A percentile compares a stretch with the other conserved stretches of the same genome.
These are phyloP conservation scores for Notamacropus eugenii DNA, from an alignment of 2,797 vertebrate species.

Conservation along the genomic window DNA sequence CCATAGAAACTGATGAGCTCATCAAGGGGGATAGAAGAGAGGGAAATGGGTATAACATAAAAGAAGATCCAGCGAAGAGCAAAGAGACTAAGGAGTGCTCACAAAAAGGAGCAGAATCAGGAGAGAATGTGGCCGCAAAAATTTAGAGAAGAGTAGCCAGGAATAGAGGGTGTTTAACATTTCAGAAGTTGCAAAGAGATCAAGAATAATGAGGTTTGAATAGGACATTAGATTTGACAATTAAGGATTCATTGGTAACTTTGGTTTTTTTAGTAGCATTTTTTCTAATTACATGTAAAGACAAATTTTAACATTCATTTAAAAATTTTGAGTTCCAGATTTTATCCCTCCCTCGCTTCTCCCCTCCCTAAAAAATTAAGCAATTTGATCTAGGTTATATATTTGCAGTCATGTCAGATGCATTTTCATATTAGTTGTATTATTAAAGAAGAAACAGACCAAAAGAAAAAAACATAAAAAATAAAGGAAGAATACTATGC, in stretches of 20 bases:
- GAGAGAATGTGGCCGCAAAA: neutral
- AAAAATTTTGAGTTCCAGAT: neutral
- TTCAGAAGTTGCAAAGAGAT: neutral
- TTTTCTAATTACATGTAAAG: too few relatives aligned
- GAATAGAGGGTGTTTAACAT: too few relatives aligned
- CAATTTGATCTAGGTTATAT: neutral
- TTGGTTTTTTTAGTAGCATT: too few relatives aligned
- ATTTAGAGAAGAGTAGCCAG: neutral
- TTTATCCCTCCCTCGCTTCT: neutral
- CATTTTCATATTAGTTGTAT: too few relatives aligned
- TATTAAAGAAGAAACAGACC: too few relatives aligned
- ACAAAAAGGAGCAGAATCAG: neutral
- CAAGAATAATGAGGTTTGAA: neutral
- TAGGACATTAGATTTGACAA: neutral
- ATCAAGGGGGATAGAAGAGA: neutral
- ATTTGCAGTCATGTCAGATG: too few relatives aligned
- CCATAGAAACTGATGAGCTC: neutral
- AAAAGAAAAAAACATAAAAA: too few relatives aligned
- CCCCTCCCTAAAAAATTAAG: neutral
- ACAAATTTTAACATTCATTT: neutral
- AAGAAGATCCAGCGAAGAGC: neutral
- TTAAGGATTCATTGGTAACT: too few relatives aligned
- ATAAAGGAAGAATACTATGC: neutral
- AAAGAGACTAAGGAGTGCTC: neutral
- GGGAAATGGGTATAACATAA: neutral